A percentile compares a stretch with the other conserved stretches of the same genome.
Conservation (phyloP, 2,113 vertebrate species). For the Charadrius vociferus region DNA sequence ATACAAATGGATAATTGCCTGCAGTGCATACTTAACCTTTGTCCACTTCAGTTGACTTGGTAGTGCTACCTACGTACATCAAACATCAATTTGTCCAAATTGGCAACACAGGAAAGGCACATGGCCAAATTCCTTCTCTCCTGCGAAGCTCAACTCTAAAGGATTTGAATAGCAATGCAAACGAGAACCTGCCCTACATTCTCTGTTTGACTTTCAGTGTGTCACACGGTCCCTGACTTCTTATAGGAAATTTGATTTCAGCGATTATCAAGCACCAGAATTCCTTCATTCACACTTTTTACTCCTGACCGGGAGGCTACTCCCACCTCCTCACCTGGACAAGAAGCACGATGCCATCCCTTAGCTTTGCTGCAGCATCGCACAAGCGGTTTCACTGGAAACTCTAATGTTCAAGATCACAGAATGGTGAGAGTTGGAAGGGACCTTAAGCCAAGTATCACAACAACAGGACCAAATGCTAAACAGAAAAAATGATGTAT, state of each 20-base stretch:
- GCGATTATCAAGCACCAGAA: neutral
- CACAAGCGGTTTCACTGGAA: neutral
- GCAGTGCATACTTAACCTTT: constrained; percentile 21
- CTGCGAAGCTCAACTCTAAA: neutral
- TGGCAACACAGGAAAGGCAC: neutral
- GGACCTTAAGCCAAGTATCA: neutral
- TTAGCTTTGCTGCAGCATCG: neutral
- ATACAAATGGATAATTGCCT: constrained; percentile 45
- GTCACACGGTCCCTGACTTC: neutral
- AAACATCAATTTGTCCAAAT: neutral
- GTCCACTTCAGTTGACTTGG: neutral
- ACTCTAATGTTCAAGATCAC: neutral
- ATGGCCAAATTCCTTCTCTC: constrained; percentile 19
- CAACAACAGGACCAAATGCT: neutral
- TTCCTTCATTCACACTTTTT: neutral
- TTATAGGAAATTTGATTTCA: neutral
- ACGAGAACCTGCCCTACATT: neutral
- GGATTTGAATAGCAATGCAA: neutral
- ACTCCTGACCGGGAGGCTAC: neutral
- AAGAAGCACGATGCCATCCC: neutral
- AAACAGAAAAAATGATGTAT: neutral
- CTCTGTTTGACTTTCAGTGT: neutral
- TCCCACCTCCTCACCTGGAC: neutral
- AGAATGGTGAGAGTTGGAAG: neutral
- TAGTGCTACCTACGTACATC: neutral